Evolutionary conservation across 2,888 invertebrate species (phyloP).

Genomic region (Andrena marginata): DNA sequence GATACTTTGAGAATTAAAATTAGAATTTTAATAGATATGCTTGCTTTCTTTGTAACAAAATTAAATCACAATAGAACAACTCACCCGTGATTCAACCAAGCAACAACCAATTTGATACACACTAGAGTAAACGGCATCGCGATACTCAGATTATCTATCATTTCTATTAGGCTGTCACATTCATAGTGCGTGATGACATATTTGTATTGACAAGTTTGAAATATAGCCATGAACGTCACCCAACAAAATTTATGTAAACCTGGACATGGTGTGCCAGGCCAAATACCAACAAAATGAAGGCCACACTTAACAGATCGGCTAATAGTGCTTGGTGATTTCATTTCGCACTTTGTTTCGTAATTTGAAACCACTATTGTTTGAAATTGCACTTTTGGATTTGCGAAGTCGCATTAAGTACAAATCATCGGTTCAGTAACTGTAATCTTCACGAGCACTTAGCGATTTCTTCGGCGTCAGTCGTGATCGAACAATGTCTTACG

Average conservation of each 20-base stretch:
- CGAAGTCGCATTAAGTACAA: not conserved
- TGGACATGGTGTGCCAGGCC: constrained; percentile 40
- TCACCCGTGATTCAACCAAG: constrained; percentile 45
- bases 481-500: not conserved
- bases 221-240: not conserved
- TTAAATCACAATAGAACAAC: not conserved
- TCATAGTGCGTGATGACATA: constrained; percentile 23
- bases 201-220: constrained; percentile 43
- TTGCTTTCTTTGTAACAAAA: too few relatives aligned
- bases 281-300: constrained; percentile 44
- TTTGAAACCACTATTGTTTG: not conserved
- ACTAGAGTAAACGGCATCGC: constrained; percentile 30
- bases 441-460: not conserved
- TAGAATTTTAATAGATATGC: not conserved
- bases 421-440: not conserved
- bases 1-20: too few relatives aligned
- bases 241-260: constrained; percentile 41
- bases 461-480: not conserved
- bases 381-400: not conserved
- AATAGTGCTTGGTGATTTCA: constrained; percentile 35
- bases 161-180: constrained; percentile 7
- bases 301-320: constrained; percentile 28
- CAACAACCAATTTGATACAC: constrained; percentile 34
- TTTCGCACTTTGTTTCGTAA: not conserved
- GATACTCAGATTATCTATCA: constrained; percentile 43